Percentiles rank a stretch among this genome's conserved stretches.
phyloP scores from a whole-genome alignment of 2,113 vertebrate species.

The Noctilio leporinus region DNA sequence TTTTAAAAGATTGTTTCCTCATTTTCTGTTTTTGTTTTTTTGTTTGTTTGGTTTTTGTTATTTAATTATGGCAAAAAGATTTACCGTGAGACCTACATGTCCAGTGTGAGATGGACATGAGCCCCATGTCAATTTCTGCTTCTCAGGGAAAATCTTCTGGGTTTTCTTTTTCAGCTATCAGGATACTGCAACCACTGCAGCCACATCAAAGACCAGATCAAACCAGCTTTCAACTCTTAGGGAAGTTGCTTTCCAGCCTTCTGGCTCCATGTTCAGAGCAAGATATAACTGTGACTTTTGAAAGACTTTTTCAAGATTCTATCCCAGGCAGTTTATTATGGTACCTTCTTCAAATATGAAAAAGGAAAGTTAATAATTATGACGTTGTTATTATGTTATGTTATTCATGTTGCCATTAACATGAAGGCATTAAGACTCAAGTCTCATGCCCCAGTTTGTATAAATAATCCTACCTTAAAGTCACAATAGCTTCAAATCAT shows the following conservation, averaged over 20 bases:
- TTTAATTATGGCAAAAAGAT: neutral
- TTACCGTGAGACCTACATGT: neutral
- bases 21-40: neutral
- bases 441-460: neutral
- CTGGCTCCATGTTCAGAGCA: neutral
- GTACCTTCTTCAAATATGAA: neutral
- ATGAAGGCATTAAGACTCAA: neutral
- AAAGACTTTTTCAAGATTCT: neutral
- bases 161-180: neutral
- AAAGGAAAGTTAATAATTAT: neutral
- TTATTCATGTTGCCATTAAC: neutral
- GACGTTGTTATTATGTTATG: no score
- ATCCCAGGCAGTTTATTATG: neutral
- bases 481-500: neutral
- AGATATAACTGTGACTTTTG: neutral
- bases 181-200: neutral
- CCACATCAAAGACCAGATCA: neutral
- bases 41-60: neutral
- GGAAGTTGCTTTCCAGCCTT: neutral
- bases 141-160: neutral
- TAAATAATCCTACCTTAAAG: neutral
- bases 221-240: neutral
- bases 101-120: no score
- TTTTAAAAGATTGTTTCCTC: neutral
- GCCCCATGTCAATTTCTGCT: neutral